Base-by-base conservation (phyloP, 2,797 vertebrate species). In the Sphaeramia orbicularis region DNA sequence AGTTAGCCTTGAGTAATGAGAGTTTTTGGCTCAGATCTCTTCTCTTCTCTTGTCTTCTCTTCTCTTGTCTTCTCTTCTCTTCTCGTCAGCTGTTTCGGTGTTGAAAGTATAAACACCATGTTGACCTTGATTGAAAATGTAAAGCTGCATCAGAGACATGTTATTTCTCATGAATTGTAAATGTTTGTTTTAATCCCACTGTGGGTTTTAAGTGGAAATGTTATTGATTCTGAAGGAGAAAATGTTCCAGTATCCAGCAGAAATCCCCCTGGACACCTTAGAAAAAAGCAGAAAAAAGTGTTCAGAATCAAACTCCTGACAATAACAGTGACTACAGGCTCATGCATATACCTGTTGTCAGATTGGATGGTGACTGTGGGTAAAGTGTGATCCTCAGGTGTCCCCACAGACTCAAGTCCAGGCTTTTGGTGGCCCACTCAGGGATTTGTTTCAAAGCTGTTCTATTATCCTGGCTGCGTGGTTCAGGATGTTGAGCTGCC, bases 1-100 rank as follows among this genome's bases (percentile, higher is more conserved):
- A 57, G 69, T 65, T 80, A 76, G 79, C 76, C 78, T 7, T 78
- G 55, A 86, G 83, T 82, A 86, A 87, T 73, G 57, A 64, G 52
- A 80, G 77, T 54, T 61, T 75, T 73, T 41, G 60, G 66, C 72
- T 84, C 65, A 61, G 49, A 74, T 47, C 49, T 12, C 59, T 65
- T 48, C 51, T 43, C 44, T 56, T 38, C 30, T 65, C 60, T 66
- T 50, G 50, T 50, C 11, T 38, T 27, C n/a, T n/a, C n/a, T n/a
- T 47, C 49, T 12, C 59, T 65, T 48, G 51, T 43, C 44, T 56
- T 38, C 30, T 37, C 47, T 36, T 64, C 57, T 70, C 55, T 7
- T 54, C n/a, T 71, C 41, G 15, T 37, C 42, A 53, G 55, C 57
- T 73, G 52, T 44, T 45, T 8, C 45, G 2, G 27, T 16, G 41